Percentiles rank a stretch among this genome's conserved stretches.
Evolutionary conservation across 2,113 vertebrate species (phyloP).

Genomic region (Heteronetta atricapilla): DNA sequence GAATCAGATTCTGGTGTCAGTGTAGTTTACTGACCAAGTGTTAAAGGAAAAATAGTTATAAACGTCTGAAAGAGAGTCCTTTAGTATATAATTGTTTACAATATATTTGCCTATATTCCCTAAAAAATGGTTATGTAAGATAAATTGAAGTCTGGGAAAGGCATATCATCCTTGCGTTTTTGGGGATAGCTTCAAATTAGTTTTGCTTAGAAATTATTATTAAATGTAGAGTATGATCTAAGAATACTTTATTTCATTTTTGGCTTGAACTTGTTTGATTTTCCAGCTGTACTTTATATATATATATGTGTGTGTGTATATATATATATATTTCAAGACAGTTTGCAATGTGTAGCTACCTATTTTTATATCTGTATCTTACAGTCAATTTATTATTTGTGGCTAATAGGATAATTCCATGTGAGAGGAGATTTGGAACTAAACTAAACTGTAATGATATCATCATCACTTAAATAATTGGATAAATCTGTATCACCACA

Average conservation of each 20-base stretch:
- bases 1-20: neutral
- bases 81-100: neutral
- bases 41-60: neutral
- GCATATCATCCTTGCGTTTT: neutral
- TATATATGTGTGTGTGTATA: too few species aligned
- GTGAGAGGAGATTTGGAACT: neutral
- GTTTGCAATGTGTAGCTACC: neutral
- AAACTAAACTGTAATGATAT: neutral
- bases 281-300: neutral
- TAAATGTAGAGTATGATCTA: neutral
- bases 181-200: neutral
- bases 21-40: neutral
- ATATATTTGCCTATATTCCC: neutral
- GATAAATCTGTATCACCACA: neutral
- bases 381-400: neutral
- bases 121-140: neutral
- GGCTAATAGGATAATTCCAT: neutral
- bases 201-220: neutral
- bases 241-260: neutral
- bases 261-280: neutral
- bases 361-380: neutral
- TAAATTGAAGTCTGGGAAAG: neutral
- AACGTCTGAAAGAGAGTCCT: neutral
- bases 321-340: neutral
- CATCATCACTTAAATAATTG: neutral